Evolutionary conservation across 2,113 vertebrate species (phyloP), one percentile per base, ranked within the genome.

Genomic region (Chamaetylas fuelleborni): DNA sequence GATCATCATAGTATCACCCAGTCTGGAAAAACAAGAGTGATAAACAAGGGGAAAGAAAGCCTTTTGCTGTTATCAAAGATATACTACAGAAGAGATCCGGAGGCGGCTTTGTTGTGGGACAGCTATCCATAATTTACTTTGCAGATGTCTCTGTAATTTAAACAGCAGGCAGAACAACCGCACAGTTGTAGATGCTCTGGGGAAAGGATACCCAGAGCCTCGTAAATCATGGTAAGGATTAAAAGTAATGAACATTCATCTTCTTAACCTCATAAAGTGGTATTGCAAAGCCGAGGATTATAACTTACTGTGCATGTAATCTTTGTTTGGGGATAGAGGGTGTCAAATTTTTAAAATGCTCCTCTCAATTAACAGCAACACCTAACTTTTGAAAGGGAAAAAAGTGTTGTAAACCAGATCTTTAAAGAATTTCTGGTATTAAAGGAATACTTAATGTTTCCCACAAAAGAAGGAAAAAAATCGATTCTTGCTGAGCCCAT

Each of bases 171-270:
- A 88, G 93, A 97, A 97, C 84, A 95, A 84, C 93, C 64, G 0
- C 78, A 92, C 93, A 81, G 93, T 97, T 93, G 86, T 91, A 97
- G 92, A 93, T 96, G 91, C 96, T 98, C 96, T 93, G 83, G 97
- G 96, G 93, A 97, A 91, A 94, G 92, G 92, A 96, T 97, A 97
- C n/a, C 58, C 93, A 97, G 95, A 96, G 95, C 26, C 95, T 97
- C 93, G 65, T 99, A 98, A 98, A 98, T 99, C 98, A 98, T 95
- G 84, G 94, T 96, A 82, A 96, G 97, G 98, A 99, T 99, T 99
- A 98, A 97, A 96, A 96, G 96, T 97, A 97, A 98, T 98, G 98
- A 98, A 84, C 98, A 98, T 99, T 98, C 97, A 98, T 99, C 98
- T 98, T 98, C 98, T 98, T 97, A 98, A 97, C 97, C 94, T 98